Base-by-base conservation (phyloP, 2,797 vertebrate species). In the Synaphobranchus kaupii region DNA sequence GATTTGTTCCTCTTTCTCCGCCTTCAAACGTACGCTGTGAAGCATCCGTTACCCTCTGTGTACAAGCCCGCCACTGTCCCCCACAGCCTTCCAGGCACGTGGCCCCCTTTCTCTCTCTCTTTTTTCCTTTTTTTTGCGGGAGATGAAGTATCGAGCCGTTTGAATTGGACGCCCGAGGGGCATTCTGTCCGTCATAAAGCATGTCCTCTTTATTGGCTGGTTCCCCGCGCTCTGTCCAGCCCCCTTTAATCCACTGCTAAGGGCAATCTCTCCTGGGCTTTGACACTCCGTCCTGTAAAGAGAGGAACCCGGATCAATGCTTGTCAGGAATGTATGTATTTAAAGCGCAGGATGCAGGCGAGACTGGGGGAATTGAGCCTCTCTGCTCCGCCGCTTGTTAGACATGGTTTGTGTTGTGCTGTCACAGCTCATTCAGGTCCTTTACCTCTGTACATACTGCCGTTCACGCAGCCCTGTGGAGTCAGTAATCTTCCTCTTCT, bases 71-170 rank as follows among this genome's bases (percentile, higher is more conserved):
- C 89, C 90, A 87, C 83, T 88, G 90, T 88, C 89, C 88, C 91
- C 90, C 89, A 89, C 86, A 87, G 88, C 86, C 52, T 63, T 93
- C 93, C 91, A 91, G 90, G 88, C 88, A 68, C 92, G 91, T 93
- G 94, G 3, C 25, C 34, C n/a, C 73, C 71, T 4, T 22, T 93
- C 54, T 15, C 8, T 10, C 22, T 9, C 22, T 6, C 17, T n/a
- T 2, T 9, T 66, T 66, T 66, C 22, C n/a, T 8, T 66, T 66
- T 66, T 73, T 94, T 93, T 52, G 89, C 89, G 90, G 89, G 91
- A 94, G 93, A 96, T 95, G 94, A 95, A 90, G 93, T 96, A 96
- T 96, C 94, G 94, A 96, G 92, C 94, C 93, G 92, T 92, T 91
- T 89, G 89, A 91, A 90, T 91, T 92, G 92, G 92, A 90, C 91